Percentiles rank a stretch among this genome's conserved stretches.
Conservation (phyloP, 2,797 vertebrate genomes). For the Betta splendens region DNA sequence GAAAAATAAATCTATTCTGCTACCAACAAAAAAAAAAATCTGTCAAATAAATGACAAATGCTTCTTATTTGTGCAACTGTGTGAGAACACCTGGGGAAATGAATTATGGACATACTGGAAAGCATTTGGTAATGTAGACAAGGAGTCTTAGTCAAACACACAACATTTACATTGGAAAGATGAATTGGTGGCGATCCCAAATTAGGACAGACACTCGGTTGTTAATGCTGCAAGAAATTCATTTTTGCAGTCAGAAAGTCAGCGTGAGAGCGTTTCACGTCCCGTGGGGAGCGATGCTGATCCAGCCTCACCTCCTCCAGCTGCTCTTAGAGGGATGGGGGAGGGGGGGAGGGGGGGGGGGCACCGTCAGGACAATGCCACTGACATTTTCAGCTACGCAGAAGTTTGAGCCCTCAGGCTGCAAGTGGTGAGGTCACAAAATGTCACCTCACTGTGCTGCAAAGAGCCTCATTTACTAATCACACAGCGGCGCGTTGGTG, state of each 20-base stretch:
- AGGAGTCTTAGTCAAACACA: constrained; percentile 7
- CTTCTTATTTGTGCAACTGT: constrained; percentile 17
- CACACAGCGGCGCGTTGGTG: constrained; percentile 55
- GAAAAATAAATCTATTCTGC: constrained; percentile 5
- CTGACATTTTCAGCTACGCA: constrained; percentile 57
- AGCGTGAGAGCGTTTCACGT: constrained; percentile 29
- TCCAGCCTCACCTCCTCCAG: constrained; percentile 36
- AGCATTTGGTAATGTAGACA: constrained; percentile 16
- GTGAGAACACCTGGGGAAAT: constrained; percentile 13
- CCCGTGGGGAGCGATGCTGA: constrained; percentile 22
- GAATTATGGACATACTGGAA: constrained; percentile 11
- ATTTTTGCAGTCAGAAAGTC: constrained; percentile 26
- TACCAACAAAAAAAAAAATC: constrained; percentile 1
- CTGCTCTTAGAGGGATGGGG: constrained; percentile 45
- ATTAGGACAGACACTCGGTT: constrained; percentile 1
- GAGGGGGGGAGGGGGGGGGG: constrained; percentile 30
- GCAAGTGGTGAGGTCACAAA: constrained; percentile 51
- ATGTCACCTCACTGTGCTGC: constrained; percentile 55
- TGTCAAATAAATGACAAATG: constrained; percentile 14
- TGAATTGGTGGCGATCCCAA: constrained; percentile 3
- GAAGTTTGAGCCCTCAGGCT: constrained; percentile 56
- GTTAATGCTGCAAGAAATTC: constrained; percentile 5
- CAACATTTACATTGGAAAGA: background rate
- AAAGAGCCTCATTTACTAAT: constrained; percentile 54
- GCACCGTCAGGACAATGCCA: constrained; percentile 45